These are phyloP conservation scores for Etheostoma nigrum DNA, from an alignment of 2,797 vertebrate genomes.

Conservation along the genomic window DNA sequence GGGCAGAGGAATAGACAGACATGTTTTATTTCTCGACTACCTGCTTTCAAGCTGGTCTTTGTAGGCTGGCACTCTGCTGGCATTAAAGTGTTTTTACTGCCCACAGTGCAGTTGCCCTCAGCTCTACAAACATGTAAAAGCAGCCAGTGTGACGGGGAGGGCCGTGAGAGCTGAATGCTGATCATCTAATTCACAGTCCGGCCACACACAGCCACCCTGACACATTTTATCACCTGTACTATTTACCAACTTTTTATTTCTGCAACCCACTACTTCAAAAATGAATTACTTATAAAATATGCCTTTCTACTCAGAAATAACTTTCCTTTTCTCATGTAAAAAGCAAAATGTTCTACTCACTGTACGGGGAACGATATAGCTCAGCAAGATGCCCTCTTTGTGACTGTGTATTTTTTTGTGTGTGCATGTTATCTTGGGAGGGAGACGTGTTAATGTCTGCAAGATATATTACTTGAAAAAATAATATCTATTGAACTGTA, in stretches of 20 bases:
- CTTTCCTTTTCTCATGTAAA: conserved; percentile 21
- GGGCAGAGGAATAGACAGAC: conserved; percentile 46
- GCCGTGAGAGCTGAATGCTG: conserved; percentile 73
- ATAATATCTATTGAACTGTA: conserved; percentile 34
- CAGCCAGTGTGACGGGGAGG: conserved; percentile 72
- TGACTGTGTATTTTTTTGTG: conserved; percentile 26
- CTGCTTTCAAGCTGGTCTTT: conserved; percentile 64
- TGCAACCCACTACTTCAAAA: conserved; percentile 29
- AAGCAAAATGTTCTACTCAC: conserved; percentile 29
- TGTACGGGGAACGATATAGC: conserved; percentile 3
- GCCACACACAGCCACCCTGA: conserved; percentile 54
- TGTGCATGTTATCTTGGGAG: conserved; percentile 31
- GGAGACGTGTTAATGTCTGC: conserved; percentile 17
- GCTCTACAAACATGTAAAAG: conserved; percentile 78
- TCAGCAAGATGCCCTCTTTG: conserved; percentile 33
- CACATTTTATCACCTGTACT: conserved; percentile 70
- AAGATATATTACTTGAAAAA: conserved; percentile 55
- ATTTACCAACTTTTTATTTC: conserved; percentile 65
- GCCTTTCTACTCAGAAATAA: conserved; percentile 12
- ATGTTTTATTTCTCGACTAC: conserved; percentile 51
- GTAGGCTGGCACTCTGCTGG: conserved; percentile 63
- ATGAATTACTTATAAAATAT: conserved; percentile 36
- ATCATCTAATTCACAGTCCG: conserved; percentile 74
- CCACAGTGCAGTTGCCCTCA: conserved; percentile 64
- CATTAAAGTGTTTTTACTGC: conserved; percentile 51